Evolutionary conservation across 2,797 vertebrate genomes (phyloP).

Genomic region (Enteromius viviparus): DNA sequence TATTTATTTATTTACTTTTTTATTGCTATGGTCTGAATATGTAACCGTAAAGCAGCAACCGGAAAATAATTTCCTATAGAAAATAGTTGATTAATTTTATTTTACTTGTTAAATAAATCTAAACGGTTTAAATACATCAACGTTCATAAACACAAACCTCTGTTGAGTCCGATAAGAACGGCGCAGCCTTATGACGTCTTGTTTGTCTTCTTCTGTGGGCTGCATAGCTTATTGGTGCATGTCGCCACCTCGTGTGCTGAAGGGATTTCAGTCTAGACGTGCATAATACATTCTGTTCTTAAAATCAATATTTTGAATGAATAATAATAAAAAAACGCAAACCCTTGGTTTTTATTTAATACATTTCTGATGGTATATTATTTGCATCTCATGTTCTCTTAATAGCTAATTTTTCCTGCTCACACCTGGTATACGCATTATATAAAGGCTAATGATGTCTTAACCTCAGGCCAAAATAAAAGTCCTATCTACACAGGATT

Average conservation of each 20-base stretch:
- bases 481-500: neutral
- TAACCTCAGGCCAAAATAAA: neutral
- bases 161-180: neutral
- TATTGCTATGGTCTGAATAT: neutral
- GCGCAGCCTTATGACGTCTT: neutral
- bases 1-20: too few relatives aligned
- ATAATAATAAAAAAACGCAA: neutral
- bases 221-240: neutral
- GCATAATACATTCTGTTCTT: neutral
- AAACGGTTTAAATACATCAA: neutral
- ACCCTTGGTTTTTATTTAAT: neutral
- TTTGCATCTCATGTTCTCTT: neutral
- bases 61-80: neutral
- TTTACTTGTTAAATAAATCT: too few relatives aligned
- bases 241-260: neutral
- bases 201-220: too few relatives aligned
- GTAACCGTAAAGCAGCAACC: neutral
- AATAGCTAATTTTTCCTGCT: neutral
- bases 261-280: neutral
- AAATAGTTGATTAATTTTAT: neutral
- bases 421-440: too few relatives aligned
- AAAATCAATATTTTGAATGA: neutral
- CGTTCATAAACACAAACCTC: neutral
- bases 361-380: neutral
- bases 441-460: too few relatives aligned